A percentile compares a stretch with the other conserved stretches of the same genome.
Evolutionary conservation across 2,888 invertebrate genomes (phyloP).

Genomic region (Scaptomyza caliginosa): DNA sequence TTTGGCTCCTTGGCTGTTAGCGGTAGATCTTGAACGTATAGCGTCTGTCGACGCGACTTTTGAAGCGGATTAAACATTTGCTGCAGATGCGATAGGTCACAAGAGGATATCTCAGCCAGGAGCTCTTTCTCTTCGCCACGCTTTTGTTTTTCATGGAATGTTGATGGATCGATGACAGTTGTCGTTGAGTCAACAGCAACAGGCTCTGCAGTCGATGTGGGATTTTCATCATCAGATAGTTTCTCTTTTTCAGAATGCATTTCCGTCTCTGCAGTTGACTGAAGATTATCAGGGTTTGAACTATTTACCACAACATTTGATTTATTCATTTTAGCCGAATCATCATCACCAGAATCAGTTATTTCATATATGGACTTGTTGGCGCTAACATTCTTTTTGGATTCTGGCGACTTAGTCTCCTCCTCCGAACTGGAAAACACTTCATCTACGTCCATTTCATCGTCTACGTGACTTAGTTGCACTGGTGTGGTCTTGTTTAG

Average conservation of each 20-base stretch:
- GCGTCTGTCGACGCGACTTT: constrained; percentile 71
- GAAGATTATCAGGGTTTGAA: not conserved
- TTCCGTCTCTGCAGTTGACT: not conserved
- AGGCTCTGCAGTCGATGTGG: not conserved
- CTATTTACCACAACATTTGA: not conserved
- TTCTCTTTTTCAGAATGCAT: not conserved
- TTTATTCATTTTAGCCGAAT: not conserved
- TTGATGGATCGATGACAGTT: constrained; percentile 5
- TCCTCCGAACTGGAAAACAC: constrained; percentile 20
- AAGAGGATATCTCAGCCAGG: constrained; percentile 55
- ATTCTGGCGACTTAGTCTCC: not conserved
- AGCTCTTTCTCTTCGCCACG: constrained; percentile 40
- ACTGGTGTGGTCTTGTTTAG: constrained; percentile 52
- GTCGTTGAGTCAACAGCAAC: not conserved
- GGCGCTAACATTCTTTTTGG: not conserved
- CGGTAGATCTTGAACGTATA: constrained; percentile 47
- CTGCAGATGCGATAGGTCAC: constrained; percentile 58
- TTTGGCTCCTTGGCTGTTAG: constrained; percentile 30
- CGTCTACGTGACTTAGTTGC: constrained; percentile 3
- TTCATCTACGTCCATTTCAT: not conserved
- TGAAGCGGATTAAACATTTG: constrained; percentile 72
- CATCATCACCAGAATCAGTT: constrained; percentile 24
- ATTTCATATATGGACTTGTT: constrained; percentile 28
- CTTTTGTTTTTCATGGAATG: constrained; percentile 24
- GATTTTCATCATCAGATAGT: not conserved